Evolutionary conservation across 2,888 invertebrate genomes (phyloP), one percentile per base, ranked within the genome.

Genomic region (Plagiodera versicolora): DNA sequence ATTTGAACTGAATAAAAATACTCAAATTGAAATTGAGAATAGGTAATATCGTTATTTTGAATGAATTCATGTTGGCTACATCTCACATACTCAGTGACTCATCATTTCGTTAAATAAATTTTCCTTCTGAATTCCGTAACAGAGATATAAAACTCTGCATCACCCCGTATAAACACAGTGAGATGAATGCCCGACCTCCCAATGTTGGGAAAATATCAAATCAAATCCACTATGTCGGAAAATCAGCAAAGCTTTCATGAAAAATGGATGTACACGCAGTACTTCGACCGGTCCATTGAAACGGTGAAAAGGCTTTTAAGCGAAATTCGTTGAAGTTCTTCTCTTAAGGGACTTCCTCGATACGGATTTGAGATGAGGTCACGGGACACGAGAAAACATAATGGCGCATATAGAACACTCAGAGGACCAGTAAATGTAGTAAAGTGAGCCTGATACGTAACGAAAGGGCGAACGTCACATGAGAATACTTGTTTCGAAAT

Each of bases 401-500:
- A 61, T 65, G 62, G 65, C 39, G 11, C 39, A 66, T 58, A 64
- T 56, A 61, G 66, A 63, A 69, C 65, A 66, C 70, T 39, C 39
- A 39, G 39, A 39, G 39, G n/a, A 39, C 14, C 39, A 67, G 72
- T 74, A 74, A 75, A 74, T 73, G 73, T 62, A 72, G 72, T 71
- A 75, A 74, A 74, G 73, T 71, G 73, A 70, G 72, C 71, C 39
- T 69, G 73, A 70, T 73, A 72, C 70, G 72, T 70, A 70, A 69
- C 71, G 74, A 72, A 74, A 74, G 73, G 71, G 70, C 72, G 71
- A 72, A 76, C 73, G 76, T 75, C 77, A 73, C 76, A 75, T 67
- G 76, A 76, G 77, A 74, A 77, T 76, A 74, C 70, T 70, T 75
- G 73, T 58, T 53, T 24, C 53, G n/a, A n/a, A n/a, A n/a, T n/a